These are phyloP conservation scores for Latrodectus hesperus DNA, from an alignment of 2,888 invertebrate genomes.

Conservation along the genomic window DNA sequence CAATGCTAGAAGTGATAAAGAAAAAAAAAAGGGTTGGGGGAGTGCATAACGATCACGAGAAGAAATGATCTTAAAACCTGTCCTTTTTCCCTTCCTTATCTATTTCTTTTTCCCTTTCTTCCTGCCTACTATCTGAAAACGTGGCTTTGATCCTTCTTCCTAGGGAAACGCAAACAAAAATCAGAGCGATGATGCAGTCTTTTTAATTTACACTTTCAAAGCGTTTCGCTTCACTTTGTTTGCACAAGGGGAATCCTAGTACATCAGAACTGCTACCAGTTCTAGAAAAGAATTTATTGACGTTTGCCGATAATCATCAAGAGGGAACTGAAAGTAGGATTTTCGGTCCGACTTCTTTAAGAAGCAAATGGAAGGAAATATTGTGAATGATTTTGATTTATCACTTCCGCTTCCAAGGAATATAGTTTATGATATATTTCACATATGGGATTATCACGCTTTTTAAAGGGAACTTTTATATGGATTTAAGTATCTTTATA, in stretches of 20 bases:
- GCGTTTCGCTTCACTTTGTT: constrained; percentile 18
- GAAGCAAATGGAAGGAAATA: background rate
- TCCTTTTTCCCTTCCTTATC: constrained; percentile 20
- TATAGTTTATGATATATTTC: background rate
- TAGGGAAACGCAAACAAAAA: constrained; percentile 40
- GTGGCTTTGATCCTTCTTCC: constrained; percentile 24
- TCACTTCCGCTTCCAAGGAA: background rate
- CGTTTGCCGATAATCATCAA: background rate
- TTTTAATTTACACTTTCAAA: constrained; percentile 37
- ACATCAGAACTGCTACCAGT: background rate
- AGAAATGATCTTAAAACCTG: constrained; percentile 50
- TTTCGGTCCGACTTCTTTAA: background rate
- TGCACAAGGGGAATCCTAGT: constrained; percentile 19
- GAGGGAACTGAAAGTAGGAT: background rate
- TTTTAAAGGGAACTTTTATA: no score
- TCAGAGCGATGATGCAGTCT: constrained; percentile 18
- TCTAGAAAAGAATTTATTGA: constrained; percentile 1
- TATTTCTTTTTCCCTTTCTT: constrained; percentile 11
- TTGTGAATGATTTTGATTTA: background rate
- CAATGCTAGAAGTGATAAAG: background rate
- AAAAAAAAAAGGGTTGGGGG: constrained; percentile 11
- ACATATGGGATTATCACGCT: no score
- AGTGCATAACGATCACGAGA: constrained; percentile 41
- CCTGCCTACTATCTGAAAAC: constrained; percentile 1
- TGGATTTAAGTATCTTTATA: no score